These are phyloP conservation scores for Eristalinus sepulchralis DNA, from an alignment of 2,888 invertebrate genomes.

Conservation along the genomic window DNA sequence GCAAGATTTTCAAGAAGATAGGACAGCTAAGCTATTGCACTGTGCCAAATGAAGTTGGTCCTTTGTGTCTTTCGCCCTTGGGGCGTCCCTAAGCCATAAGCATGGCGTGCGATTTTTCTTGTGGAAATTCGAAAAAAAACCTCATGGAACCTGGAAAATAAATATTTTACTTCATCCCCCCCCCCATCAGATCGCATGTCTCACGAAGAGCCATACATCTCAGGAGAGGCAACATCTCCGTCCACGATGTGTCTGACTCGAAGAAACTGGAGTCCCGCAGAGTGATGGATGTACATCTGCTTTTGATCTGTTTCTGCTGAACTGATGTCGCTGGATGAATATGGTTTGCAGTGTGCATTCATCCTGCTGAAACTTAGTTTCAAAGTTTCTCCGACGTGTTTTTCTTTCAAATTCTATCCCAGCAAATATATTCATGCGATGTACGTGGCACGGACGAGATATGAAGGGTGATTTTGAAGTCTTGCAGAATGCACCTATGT, in stretches of 20 bases:
- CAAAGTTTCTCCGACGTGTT: not conserved
- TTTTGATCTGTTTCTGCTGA: not conserved
- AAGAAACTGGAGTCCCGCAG: not conserved
- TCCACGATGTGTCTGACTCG: not conserved
- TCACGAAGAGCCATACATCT: not conserved
- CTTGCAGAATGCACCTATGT: too few species aligned
- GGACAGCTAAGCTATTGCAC: not conserved
- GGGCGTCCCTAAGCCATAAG: not conserved
- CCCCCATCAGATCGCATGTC: not conserved
- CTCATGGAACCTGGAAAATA: not conserved
- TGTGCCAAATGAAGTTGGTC: not conserved
- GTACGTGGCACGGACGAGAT: too few species aligned
- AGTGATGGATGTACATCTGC: not conserved
- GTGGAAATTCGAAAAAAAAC: not conserved
- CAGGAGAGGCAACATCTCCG: not conserved
- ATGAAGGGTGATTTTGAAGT: too few species aligned
- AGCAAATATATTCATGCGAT: too few species aligned
- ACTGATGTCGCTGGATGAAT: not conserved
- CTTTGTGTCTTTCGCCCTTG: not conserved
- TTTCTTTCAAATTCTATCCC: too few species aligned
- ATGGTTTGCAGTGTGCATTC: not conserved
- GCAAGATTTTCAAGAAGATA: not conserved
- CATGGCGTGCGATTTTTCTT: not conserved
- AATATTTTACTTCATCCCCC: not conserved
- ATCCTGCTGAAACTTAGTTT: not conserved